Evolutionary conservation across 2,797 vertebrate species (phyloP), one percentile per base, ranked within the genome.

Genomic region (Potorous gilbertii): DNA sequence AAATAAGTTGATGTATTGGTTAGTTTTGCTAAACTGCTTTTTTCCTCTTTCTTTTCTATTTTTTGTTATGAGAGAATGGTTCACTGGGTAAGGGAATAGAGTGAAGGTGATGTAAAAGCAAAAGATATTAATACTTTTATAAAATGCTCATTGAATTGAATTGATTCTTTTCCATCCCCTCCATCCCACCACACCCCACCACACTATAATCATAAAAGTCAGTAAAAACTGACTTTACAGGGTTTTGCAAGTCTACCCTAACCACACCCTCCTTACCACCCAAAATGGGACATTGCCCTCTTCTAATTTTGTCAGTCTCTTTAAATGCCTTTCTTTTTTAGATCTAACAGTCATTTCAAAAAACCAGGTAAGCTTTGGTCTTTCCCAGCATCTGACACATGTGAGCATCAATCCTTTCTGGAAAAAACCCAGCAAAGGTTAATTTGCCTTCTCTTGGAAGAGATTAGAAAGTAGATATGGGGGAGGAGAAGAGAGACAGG

Each of bases 391-490:
- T 59, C 74, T 59, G 40, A 34, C 56, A 62, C 50, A 92, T 95
- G 90, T 92, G 90, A 92, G 55, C 13, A 54, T 31, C 34, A 1
- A 59, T 55, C 3, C 27, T 56, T 91, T 90, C 93, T 54, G 74
- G 40, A 91, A 96, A 31, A 96, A 31, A 27, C 21, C 90, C 74
- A 59, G 55, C 93, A 13, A 74, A n/a, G 40, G 74, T 87, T 87
- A n/a, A 91, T 91, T 91, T 91, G 94, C 93, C 94, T 94, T 46
- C 92, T 74, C 94, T 90, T 52, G 91, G 90, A 92, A 62, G 13
- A 91, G n/a, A 91, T 95, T 90, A 96, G 55, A 59, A 96, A 96
- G 91, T 18, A 94, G 95, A 94, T 95, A 93, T 13, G 13, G 18
- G 10, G 52, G 56, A 74, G 62, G 12, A 28, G 90, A 34, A 95